Evolutionary conservation across 2,113 vertebrate genomes (phyloP), one percentile per base, ranked within the genome.

Genomic region (Barnardius zonarius): DNA sequence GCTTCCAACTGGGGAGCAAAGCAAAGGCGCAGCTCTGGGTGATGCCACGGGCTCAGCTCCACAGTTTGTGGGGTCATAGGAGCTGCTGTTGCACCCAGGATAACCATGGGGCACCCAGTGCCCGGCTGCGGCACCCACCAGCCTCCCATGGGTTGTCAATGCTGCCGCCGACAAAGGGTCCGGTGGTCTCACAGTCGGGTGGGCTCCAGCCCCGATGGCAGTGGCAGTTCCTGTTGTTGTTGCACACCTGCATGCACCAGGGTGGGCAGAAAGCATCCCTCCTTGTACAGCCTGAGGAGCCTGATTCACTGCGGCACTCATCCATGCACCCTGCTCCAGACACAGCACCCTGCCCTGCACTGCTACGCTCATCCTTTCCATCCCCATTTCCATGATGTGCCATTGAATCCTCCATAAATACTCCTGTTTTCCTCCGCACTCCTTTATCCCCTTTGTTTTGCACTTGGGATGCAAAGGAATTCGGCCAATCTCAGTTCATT

Each of bases 181-280:
- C 94, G 31, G 13, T 75, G 2, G 3, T 59, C 31, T 48, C 63
- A 20, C 95, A 96, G 14, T 19, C 3, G 5, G 94, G 94, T 1
- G 94, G 95, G 4, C 25, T 57, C 95, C 95, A 95, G 43, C 95
- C 94, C 5, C 43, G 70, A 13, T 86, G 6, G 16, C 96, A 96
- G 83, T 93, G 94, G 73, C 96, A 96, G 2, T 69, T 85, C 7
- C 13, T n/a, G 8, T 35, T 84, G 6, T 82, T 95, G 22, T 95
- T 88, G 79, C 96, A 96, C 33, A 96, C 63, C 96, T 96, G 80
- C 39, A 24, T 0, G 7, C 33, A 25, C 5, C 94, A 3, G 3
- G 2, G 61, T 8, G 61, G 24, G 44, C 43, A 33, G 19, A 48
- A 61, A 43, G 6, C 37, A 20, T 2, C 37, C 22, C 17, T 30